These are phyloP conservation scores for Gobio gobio DNA, from an alignment of 2,113 vertebrate species.

Conservation along the genomic window DNA sequence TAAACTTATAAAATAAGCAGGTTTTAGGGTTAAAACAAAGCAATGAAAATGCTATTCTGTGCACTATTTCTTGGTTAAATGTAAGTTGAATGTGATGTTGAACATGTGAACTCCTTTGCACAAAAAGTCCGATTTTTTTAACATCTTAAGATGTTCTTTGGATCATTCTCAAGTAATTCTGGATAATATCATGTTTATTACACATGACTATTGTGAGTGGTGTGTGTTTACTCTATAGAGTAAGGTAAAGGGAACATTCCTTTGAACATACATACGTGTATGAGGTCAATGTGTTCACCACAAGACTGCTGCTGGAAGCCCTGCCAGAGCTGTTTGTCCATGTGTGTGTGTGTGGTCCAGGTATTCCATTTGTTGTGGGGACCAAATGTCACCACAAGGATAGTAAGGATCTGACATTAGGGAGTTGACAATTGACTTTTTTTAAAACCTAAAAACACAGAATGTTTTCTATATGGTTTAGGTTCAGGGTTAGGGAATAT, in stretches of 20 bases:
- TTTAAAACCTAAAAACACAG: neutral
- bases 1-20: neutral
- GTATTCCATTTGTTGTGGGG: too few relatives aligned
- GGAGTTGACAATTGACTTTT: too few relatives aligned
- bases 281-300: neutral
- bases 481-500: too few relatives aligned
- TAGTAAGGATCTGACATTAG: too few relatives aligned
- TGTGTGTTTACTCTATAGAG: slow-evolving; percentile 5
- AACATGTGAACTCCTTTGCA: neutral
- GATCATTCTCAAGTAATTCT: neutral
- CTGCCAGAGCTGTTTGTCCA: neutral
- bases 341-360: neutral
- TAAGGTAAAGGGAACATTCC: neutral
- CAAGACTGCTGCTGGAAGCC: neutral
- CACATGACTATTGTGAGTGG: slow-evolving; percentile 31
- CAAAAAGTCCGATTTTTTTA: neutral
- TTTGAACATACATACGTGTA: neutral
- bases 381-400: too few relatives aligned
- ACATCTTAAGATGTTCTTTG: neutral
- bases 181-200: slow-evolving; percentile 13
- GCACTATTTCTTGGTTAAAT: neutral
- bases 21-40: neutral
- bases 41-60: neutral
- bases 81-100: neutral
- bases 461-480: too few relatives aligned